A percentile compares a stretch with the other conserved stretches of the same genome.
Conservation (phyloP, 2,113 vertebrate species). For the Lasiurus borealis region DNA sequence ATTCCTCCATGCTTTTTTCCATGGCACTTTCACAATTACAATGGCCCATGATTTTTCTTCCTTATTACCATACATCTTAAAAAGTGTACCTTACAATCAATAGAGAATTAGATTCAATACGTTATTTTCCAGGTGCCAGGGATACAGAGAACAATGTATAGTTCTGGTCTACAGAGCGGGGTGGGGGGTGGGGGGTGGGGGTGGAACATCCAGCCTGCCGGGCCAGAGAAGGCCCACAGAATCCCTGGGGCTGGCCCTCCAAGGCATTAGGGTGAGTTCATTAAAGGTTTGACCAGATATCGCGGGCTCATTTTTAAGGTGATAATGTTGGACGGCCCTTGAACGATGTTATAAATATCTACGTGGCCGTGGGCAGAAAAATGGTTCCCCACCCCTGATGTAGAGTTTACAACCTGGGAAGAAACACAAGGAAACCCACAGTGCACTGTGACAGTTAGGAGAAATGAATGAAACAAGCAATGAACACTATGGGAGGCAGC, state of each 20-base stretch:
- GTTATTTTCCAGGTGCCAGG: background rate
- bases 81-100: background rate
- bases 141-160: background rate
- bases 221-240: too few species aligned
- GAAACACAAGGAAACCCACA: background rate
- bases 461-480: background rate
- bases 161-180: background rate
- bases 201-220: too few species aligned
- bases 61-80: conserved; percentile 9
- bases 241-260: too few species aligned
- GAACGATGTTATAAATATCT: too few species aligned
- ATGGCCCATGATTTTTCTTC: background rate
- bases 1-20: background rate
- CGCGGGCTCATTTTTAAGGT: too few species aligned
- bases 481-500: background rate
- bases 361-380: too few species aligned
- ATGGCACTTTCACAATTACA: conserved; percentile 23
- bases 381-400: too few species aligned
- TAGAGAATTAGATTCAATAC: background rate
- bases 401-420: background rate
- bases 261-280: too few species aligned
- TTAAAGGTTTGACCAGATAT: too few species aligned
- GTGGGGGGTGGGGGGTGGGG: too few species aligned
- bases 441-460: background rate
- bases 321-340: too few species aligned